phyloP scores from a whole-genome alignment of 2,113 vertebrate genomes.

The Chaetura pelagica region DNA sequence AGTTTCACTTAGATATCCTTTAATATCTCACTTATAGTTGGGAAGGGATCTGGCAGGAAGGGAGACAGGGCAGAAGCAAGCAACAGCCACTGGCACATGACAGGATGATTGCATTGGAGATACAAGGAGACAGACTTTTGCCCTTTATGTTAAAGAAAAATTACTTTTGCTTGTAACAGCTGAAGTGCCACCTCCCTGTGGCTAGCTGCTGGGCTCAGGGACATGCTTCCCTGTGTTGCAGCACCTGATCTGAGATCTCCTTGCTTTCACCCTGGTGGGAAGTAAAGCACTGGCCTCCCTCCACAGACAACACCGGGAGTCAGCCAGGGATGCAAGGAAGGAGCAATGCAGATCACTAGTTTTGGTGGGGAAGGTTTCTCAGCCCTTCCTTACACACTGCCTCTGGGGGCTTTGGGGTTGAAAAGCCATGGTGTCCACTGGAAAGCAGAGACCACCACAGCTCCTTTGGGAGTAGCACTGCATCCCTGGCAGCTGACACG shows the following conservation, averaged over 20 bases:
- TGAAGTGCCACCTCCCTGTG: fast-evolving
- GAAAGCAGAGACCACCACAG: not conserved
- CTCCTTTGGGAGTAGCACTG: not conserved
- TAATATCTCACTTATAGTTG: not conserved
- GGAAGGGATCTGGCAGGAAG: not conserved
- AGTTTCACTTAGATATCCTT: not conserved
- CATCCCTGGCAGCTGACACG: not conserved
- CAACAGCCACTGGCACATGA: not conserved
- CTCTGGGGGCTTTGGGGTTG: not conserved
- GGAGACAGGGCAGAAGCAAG: not conserved
- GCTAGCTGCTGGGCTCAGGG: not conserved
- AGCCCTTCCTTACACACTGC: not conserved
- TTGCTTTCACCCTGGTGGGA: not conserved
- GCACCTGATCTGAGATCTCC: not conserved
- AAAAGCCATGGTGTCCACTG: not conserved
- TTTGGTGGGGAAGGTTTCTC: not conserved
- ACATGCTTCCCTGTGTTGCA: fast-evolving
- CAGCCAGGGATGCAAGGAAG: not conserved
- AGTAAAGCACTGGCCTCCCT: not conserved
- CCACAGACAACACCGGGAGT: fast-evolving
- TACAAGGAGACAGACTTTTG: not conserved
- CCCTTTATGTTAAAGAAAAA: not conserved
- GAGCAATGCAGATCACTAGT: not conserved
- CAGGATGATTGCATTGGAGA: not conserved
- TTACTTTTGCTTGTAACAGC: not conserved